A percentile compares a stretch with the other conserved stretches of the same genome.
Evolutionary conservation across 2,888 invertebrate species (phyloP).

Genomic region (Pterobdella sp.): DNA sequence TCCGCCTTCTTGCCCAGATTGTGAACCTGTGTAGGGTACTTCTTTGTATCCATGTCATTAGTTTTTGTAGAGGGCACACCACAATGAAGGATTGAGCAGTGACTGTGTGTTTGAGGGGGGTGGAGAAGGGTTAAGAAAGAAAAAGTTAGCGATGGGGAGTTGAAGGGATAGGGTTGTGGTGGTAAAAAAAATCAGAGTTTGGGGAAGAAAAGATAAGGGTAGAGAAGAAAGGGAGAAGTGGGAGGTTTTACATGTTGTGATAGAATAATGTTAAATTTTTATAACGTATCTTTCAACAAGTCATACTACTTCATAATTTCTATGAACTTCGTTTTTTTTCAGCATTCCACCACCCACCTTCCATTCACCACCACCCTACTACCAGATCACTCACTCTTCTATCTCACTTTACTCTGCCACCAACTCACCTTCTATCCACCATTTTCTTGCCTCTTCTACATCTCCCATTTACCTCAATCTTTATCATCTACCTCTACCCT

Average conservation of each 20-base stretch:
- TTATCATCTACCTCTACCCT: background rate
- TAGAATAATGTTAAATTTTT: too few relatives aligned
- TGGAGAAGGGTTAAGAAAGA: background rate
- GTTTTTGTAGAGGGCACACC: background rate
- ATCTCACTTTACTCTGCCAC: background rate
- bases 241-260: too few relatives aligned
- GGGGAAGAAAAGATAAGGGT: background rate
- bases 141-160: background rate
- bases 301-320: too few relatives aligned
- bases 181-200: background rate
- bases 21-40: slow-evolving; percentile 1
- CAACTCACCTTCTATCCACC: background rate
- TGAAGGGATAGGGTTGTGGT: background rate
- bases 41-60: background rate
- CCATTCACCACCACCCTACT: background rate
- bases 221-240: too few relatives aligned
- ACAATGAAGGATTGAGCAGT: slow-evolving; percentile 18
- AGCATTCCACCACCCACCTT: background rate
- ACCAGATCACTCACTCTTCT: background rate
- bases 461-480: background rate
- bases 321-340: too few relatives aligned
- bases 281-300: too few relatives aligned
- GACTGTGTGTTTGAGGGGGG: background rate
- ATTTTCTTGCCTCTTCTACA: background rate
- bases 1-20: background rate